phyloP scores from a whole-genome alignment of 2,797 vertebrate genomes.

The Mareca penelope region DNA sequence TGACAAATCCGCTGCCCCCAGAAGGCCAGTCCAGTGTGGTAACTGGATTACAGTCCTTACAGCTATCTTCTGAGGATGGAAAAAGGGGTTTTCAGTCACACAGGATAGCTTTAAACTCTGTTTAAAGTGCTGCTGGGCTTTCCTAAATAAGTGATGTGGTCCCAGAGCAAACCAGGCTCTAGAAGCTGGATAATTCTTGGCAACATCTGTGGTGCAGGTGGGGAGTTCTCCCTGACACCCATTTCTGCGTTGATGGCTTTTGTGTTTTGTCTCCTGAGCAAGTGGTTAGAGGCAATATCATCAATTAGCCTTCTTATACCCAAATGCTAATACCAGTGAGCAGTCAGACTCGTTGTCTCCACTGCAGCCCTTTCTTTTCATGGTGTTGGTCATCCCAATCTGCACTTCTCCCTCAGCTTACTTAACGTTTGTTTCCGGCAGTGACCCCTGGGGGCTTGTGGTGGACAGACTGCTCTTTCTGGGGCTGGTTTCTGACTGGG shows the following conservation, averaged over 20 bases:
- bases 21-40: not conserved
- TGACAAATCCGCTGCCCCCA: not conserved
- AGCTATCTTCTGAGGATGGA: not conserved
- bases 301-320: not conserved
- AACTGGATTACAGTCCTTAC: not conserved
- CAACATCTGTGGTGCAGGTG: not conserved
- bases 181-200: not conserved
- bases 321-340: not conserved
- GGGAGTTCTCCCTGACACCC: not conserved
- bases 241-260: not conserved
- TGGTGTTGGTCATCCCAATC: not conserved
- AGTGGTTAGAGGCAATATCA: not conserved
- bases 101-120: not conserved
- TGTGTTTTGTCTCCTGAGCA: not conserved
- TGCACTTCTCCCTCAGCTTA: accelerated
- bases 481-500: not conserved
- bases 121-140: not conserved
- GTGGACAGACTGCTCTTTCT: accelerated
- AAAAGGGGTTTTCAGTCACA: not conserved
- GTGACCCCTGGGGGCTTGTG: not conserved
- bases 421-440: not conserved
- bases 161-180: not conserved
- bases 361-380: not conserved
- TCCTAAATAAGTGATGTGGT: not conserved
- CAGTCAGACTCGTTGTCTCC: not conserved